Evolutionary conservation across 2,797 vertebrate species (phyloP), one percentile per base, ranked within the genome.

Genomic region (Basileuterus tristriatus): DNA sequence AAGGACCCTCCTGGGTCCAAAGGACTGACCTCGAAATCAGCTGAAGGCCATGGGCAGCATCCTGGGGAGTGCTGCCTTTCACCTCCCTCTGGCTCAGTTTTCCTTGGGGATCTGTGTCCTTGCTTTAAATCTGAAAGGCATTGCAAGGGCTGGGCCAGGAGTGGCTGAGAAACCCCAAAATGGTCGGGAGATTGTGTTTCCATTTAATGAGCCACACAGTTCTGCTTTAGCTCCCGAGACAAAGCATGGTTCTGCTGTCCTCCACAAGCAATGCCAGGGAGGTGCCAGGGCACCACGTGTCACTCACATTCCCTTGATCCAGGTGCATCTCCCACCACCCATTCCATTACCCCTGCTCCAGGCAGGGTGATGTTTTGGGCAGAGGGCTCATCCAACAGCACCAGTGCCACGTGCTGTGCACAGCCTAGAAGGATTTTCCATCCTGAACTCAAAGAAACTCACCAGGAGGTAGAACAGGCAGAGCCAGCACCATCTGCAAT

Each of bases 211-310:
- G 59, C 60, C 63, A 34, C 5, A 0, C 1, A 2, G 47, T 16
- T 80, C 59, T 90, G 77, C 62, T 87, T 29, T 43, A 18, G 43
- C 41, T 83, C 36, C 72, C 59, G 46, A 91, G 80, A 29, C 67
- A 91, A 65, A 76, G 15, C 15, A 6, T 5, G 41, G 49, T 2
- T 78, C 49, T 78, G 49, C 56, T 62, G 24, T 36, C 21, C 62
- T 1, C 29, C 32, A 49, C 11, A 16, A 64, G 55, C 0, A 0
- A 17, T 0, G 6, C 72, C 0, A 0, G 60, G 41, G 50, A 37
- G 30, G 1, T 7, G 5, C 53, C 43, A 1, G 17, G 53, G 65
- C 59, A 49, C n/a, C 47, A 17, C 1, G 0, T 49, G 68, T 37
- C 4, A 2, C 39, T 76, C 39, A 13, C 34, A 7, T 16, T 46